Percentiles rank a stretch among this genome's conserved stretches.
These are phyloP conservation scores for Sminthurinus signatus DNA, from an alignment of 1,140 invertebrate genomes.

Conservation along the genomic window DNA sequence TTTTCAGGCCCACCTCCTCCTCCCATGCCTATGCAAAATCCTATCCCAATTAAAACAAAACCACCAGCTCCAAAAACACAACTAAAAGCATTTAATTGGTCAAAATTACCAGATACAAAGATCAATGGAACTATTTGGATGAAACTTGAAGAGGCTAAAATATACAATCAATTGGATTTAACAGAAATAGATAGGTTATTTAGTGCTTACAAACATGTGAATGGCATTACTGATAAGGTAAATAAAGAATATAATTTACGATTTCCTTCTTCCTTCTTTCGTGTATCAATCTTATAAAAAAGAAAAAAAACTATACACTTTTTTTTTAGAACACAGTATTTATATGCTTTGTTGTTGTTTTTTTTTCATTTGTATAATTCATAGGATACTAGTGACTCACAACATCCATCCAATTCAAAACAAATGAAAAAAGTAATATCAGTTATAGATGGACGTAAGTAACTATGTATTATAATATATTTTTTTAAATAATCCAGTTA, in stretches of 20 bases:
- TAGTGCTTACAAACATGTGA: constrained; percentile 83
- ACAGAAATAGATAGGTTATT: constrained; percentile 89
- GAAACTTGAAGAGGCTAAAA: constrained; percentile 84
- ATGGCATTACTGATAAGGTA: constrained; percentile 16
- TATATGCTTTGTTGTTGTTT: no score
- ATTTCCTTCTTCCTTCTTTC: no score
- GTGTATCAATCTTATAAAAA: no score
- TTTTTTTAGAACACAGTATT: no score
- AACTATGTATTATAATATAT: no score
- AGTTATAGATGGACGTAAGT: no score
- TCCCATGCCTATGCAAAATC: constrained; percentile 44
- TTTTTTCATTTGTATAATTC: no score
- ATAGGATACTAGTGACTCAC: no score
- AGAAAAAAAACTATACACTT: no score
- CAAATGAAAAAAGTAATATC: no score
- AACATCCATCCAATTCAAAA: no score
- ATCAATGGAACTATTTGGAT: constrained; percentile 83
- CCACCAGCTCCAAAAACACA: constrained; percentile 70
- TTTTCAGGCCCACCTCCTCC: constrained; percentile 40
- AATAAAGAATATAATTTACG: not conserved
- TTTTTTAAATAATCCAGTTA: no score
- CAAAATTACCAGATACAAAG: constrained; percentile 47
- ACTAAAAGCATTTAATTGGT: constrained; percentile 92
- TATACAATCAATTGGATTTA: constrained; percentile 86
- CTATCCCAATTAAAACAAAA: constrained; percentile 59